These are phyloP conservation scores for Telmatochromis brichardi DNA, from an alignment of 2,113 vertebrate genomes.

Conservation along the genomic window DNA sequence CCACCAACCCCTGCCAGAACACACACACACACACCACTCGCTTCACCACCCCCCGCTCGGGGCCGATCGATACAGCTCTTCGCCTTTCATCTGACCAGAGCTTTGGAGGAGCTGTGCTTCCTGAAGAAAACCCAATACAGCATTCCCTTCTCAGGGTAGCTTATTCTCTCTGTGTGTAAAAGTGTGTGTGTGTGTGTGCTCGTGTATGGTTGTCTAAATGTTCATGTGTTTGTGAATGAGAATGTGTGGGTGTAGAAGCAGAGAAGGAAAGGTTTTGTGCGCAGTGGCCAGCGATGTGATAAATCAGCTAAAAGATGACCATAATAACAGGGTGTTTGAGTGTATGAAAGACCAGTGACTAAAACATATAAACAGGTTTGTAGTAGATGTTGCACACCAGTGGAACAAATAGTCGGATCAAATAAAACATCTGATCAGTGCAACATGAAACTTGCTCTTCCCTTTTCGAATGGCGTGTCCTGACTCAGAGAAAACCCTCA, in stretches of 20 bases:
- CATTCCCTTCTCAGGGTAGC: conserved; percentile 46
- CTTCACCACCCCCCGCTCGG: conserved; percentile 51
- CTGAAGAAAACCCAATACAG: conserved; percentile 77
- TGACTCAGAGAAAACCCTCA: background rate
- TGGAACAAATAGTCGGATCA: background rate
- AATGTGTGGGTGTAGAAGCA: background rate
- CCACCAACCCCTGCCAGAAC: background rate
- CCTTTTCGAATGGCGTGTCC: background rate
- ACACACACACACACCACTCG: conserved; percentile 12
- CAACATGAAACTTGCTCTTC: background rate
- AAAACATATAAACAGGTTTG: background rate
- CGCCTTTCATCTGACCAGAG: conserved; percentile 81
- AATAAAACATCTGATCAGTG: background rate
- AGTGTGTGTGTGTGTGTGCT: background rate
- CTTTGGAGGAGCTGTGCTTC: conserved; percentile 73
- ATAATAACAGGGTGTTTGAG: background rate
- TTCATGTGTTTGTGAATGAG: conserved; percentile 25
- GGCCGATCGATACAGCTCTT: conserved; percentile 76
- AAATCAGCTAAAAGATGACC: conserved; percentile 1
- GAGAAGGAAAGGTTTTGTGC: background rate
- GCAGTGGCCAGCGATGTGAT: background rate
- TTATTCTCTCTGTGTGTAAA: conserved; percentile 11
- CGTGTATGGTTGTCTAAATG: background rate
- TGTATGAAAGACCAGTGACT: background rate
- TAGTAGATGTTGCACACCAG: background rate